phyloP scores from a whole-genome alignment of 2,113 vertebrate species.

The Corythaixoides concolor region DNA sequence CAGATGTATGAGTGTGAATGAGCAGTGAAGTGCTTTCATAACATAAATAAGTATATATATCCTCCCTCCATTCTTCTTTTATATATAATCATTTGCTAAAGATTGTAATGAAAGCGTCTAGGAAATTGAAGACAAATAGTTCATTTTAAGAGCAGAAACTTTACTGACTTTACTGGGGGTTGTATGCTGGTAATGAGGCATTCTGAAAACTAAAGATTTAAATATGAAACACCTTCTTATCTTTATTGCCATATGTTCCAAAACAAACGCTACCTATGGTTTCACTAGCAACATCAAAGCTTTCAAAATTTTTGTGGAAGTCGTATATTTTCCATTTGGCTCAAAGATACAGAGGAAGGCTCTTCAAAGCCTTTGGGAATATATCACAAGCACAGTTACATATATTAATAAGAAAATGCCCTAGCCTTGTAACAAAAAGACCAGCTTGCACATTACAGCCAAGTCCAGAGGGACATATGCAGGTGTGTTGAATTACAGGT shows the following conservation, averaged over 20 bases:
- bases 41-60: not conserved
- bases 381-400: not conserved
- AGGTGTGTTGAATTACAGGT: constrained; percentile 16
- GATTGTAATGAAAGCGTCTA: not conserved
- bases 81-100: not conserved
- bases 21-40: not conserved
- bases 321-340: constrained; percentile 21
- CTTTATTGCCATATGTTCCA: not conserved
- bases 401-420: constrained; percentile 14
- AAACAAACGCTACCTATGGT: constrained; percentile 30
- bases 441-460: constrained; percentile 11
- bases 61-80: not conserved
- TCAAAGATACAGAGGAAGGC: not conserved
- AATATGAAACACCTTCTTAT: constrained; percentile 2
- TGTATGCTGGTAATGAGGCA: not conserved
- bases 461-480: constrained; percentile 19
- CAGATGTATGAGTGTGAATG: not conserved
- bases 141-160: not conserved
- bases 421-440: constrained; percentile 5
- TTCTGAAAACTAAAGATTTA: not conserved
- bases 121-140: not conserved
- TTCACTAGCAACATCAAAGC: constrained; percentile 36
- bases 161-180: not conserved
- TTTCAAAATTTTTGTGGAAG: constrained; percentile 22
- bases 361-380: constrained; percentile 21